Evolutionary conservation across 2,797 vertebrate genomes (phyloP), one percentile per base, ranked within the genome.

Genomic region (Cynopterus sphinx): DNA sequence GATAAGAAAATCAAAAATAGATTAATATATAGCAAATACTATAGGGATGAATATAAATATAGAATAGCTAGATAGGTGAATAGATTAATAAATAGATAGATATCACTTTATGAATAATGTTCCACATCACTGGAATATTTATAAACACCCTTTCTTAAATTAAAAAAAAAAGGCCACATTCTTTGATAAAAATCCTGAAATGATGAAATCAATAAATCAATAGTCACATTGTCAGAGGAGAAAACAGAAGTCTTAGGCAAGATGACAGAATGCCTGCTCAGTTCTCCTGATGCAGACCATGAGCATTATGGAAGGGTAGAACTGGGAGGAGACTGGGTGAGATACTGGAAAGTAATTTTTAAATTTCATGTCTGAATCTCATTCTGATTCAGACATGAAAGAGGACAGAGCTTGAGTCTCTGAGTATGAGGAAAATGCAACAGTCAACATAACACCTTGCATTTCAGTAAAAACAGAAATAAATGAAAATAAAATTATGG

Each of bases 381-480:
- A 26, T 70, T 77, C n/a, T 68, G 28, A 49, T 57, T 43, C 21
- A 16, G 43, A 55, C 0, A 36, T 31, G 55, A 81, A 57, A 6
- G 24, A 83, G 22, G 10, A 8, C 81, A 71, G 17, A 65, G n/a
- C 13, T 46, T 22, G 41, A 65, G 12, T 73, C 26, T 26, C 26
- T 36, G 10, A 59, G 33, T 9, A 5, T 28, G 16, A 90, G 1
- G 26, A 61, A 41, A 88, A 59, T 8, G 49, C 51, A 41, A 61
- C 1, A 31, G 17, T 26, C 31, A 65, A 65, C 31, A 51, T 6
- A 26, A 0, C 21, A 26, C 9, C n/a, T 78, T 67, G 12, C 21
- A 78, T 70, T 53, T 95, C 19, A 70, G n/a, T 26, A 31, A 68
- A 92, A 81, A 65, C 13, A 61, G 49, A 90, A 71, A 28, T 41